phyloP scores from a whole-genome alignment of 2,113 vertebrate species.

The Microcebus griseorufus region DNA sequence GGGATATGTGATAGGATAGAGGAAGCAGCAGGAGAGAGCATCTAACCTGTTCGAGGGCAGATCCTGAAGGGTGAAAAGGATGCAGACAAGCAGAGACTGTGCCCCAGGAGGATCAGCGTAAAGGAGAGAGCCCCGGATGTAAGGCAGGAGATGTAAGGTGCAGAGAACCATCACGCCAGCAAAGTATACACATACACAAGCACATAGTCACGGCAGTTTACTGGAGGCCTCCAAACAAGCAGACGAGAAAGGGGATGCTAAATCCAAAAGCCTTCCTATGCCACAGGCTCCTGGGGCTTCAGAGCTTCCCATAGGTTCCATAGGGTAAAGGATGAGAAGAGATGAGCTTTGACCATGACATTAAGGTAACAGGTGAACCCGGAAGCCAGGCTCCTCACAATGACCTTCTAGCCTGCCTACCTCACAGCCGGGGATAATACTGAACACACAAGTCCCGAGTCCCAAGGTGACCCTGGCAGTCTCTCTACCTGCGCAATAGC shows the following conservation, averaged over 20 bases:
- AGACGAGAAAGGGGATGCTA: background rate
- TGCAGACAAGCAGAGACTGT: background rate
- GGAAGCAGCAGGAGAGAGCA: background rate
- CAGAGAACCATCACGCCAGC: background rate
- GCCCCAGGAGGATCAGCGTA: background rate
- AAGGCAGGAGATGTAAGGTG: background rate
- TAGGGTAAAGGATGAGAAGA: rapidly evolving
- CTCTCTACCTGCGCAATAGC: background rate
- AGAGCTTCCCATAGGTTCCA: background rate
- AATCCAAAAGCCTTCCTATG: background rate
- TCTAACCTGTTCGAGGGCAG: background rate
- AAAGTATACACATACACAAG: background rate
- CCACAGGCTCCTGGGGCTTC: background rate
- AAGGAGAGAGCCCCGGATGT: background rate
- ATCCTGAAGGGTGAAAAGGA: background rate
- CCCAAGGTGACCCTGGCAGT: background rate
- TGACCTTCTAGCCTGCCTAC: background rate
- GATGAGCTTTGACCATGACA: background rate
- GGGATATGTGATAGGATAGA: background rate
- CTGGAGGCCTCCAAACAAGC: background rate
- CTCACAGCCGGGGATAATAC: background rate
- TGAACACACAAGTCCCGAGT: background rate
- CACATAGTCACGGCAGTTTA: background rate
- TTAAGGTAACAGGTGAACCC: background rate
- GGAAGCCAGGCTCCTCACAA: background rate